phyloP scores from a whole-genome alignment of 2,113 vertebrate genomes.

The Pteruthius melanotis region DNA sequence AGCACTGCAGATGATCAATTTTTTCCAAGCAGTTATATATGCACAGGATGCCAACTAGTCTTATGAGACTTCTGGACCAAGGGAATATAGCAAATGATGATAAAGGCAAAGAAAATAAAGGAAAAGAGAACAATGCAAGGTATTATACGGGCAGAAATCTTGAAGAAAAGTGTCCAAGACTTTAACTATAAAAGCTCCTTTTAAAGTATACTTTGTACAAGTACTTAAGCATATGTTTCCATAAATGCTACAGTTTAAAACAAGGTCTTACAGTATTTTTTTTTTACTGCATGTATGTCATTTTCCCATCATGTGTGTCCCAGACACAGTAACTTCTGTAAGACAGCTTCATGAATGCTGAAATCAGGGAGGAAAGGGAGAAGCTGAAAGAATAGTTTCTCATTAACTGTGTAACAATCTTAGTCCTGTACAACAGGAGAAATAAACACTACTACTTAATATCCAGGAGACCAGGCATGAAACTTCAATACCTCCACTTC shows the following conservation, averaged over 20 bases:
- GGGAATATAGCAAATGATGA: background rate
- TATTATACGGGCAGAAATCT: background rate
- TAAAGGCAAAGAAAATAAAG: background rate
- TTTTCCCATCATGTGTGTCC: background rate
- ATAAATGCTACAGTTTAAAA: background rate
- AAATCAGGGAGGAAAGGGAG: background rate
- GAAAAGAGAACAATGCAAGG: background rate
- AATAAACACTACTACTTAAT: background rate
- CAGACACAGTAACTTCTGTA: background rate
- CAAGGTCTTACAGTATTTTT: background rate
- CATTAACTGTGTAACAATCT: background rate
- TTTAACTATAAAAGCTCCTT: background rate
- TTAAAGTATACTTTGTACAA: background rate
- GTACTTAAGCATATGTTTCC: background rate
- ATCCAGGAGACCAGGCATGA: background rate
- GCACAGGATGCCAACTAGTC: background rate
- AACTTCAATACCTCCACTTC: conserved; percentile 90
- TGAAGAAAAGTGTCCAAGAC: background rate
- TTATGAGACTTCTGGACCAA: background rate
- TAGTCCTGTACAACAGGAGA: background rate
- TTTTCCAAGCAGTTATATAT: background rate
- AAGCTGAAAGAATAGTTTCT: background rate
- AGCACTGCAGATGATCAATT: background rate
- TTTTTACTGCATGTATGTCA: background rate
- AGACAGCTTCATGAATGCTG: background rate